Conservation (phyloP, 2,113 vertebrate species). For the Onychostoma macrolepis region DNA sequence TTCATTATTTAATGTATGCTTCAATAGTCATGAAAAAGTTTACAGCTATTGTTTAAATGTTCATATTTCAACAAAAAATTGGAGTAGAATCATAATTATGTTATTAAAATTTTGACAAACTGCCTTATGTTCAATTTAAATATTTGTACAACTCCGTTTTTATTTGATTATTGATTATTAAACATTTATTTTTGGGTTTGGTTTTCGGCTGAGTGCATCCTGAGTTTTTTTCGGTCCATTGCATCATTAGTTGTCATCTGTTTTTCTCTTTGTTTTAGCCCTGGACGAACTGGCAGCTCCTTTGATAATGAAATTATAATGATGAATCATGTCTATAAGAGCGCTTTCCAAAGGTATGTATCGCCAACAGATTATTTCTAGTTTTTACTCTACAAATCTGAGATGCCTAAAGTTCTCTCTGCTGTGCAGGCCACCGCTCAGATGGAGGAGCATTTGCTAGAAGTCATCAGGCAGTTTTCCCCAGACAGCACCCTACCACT, state of each 20-base stretch:
- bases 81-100: too few species aligned
- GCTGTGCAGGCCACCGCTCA: conserved; percentile 89
- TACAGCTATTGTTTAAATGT: too few species aligned
- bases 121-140: too few species aligned
- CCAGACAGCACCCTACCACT: conserved; percentile 84
- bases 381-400: neutral
- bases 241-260: neutral
- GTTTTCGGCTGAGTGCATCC: too few species aligned
- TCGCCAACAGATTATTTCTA: neutral
- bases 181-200: neutral
- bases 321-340: conserved; percentile 99
- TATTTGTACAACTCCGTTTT: too few species aligned
- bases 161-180: too few species aligned
- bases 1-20: too few species aligned
- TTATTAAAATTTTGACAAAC: too few species aligned
- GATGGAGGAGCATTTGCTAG: conserved; percentile 93
- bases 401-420: neutral
- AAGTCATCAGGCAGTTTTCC: conserved; percentile 84
- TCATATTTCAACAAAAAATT: too few species aligned
- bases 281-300: conserved; percentile 84
- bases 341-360: conserved; percentile 91
- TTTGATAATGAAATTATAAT: conserved; percentile 96
- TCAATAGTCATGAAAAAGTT: too few species aligned
- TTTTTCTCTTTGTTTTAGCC: conserved; percentile 72
- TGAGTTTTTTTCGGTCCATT: neutral